phyloP scores from a whole-genome alignment of 2,113 vertebrate species.

The Platysternon megacephalum region DNA sequence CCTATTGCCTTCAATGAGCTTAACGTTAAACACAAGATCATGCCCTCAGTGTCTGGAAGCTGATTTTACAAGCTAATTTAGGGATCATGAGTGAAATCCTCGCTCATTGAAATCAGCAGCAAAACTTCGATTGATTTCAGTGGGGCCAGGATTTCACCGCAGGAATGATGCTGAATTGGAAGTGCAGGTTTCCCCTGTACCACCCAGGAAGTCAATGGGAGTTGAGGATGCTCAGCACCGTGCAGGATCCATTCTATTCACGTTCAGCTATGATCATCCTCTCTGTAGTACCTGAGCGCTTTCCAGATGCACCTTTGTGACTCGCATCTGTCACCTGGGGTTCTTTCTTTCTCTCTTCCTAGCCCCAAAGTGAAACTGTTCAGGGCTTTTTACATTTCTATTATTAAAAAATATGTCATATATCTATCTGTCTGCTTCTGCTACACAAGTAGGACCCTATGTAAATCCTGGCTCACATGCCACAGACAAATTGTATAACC shows the following conservation, averaged over 20 bases:
- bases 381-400: too few species aligned
- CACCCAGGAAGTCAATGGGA: not conserved
- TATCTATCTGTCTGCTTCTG: not conserved
- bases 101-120: accelerated
- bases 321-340: not conserved
- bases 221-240: too few species aligned
- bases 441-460: not conserved
- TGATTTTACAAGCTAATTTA: too few species aligned
- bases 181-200: not conserved
- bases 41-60: too few species aligned
- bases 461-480: not conserved
- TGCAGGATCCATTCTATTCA: not conserved
- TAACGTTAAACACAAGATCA: too few species aligned
- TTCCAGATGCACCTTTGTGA: not conserved
- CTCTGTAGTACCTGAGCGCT: not conserved
- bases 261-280: too few species aligned
- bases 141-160: not conserved
- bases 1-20: too few species aligned
- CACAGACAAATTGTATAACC: not conserved
- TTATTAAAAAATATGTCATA: not conserved
- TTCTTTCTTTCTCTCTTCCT: not conserved
- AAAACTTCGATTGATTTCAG: not conserved
- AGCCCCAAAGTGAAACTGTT: not conserved
- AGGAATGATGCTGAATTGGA: accelerated
- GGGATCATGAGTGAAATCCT: too few species aligned